Evolutionary conservation across 2,797 vertebrate genomes (phyloP), one percentile per base, ranked within the genome.

Genomic region (Megaceryle alcyon): DNA sequence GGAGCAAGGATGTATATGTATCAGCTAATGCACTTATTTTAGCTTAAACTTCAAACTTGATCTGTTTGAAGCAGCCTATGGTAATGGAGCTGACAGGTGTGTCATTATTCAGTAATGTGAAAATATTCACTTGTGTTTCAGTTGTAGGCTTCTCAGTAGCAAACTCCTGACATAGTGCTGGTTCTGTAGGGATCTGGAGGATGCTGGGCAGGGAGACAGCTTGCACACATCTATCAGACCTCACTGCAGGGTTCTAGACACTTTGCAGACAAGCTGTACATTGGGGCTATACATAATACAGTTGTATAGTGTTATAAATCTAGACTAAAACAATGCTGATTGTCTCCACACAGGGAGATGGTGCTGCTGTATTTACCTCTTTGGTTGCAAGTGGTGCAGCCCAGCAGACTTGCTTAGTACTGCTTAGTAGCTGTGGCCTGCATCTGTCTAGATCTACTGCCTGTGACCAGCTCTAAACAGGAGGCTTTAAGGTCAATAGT

Each of bases 401-500:
- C 56, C 37, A 57, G 17, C 43, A 77, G 68, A 16, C 19, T 35
- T 35, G 11, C 10, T 77, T 71, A 29, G 48, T 70, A 0, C 51
- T 48, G 35, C 46, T 61, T 48, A 71, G 23, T 44, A 28, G 28
- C n/a, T 14, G 26, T 44, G 64, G 79, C 35, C 41, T 46, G 17
- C 4, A 2, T 60, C 54, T 73, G 25, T 33, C 22, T 63, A 3
- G 31, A 23, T 54, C 56, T 60, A 18, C 21, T 56, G 48, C 41
- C 53, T 53, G 20, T 23, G 31, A 56, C 25, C 56, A n/a, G 20
- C 26, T 85, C 41, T 7, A 4, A 16, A 21, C 23, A 49, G 43
- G 14, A 68, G 48, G 2, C 12, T 31, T 90, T 39, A 18, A 0
- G 0, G 6, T 54, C 41, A 22, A 33, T 31, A 64, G 7, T 22